Evolutionary conservation across 1,140 invertebrate species (phyloP).

Genomic region (Megalonaias nervosa): DNA sequence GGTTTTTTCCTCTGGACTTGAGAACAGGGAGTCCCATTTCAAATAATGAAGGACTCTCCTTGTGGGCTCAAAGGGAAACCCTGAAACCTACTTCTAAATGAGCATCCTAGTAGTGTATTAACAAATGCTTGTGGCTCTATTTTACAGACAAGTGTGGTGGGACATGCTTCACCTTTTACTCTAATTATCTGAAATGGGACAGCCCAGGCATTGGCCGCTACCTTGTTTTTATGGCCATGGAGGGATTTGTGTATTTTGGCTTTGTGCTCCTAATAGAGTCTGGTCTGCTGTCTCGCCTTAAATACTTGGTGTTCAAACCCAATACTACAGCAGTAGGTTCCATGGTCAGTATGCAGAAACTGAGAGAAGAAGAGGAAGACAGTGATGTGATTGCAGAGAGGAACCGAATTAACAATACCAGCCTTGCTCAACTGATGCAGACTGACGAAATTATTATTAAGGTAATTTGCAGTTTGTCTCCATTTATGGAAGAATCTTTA

Average conservation of each 20-base stretch:
- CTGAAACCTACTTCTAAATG: no score
- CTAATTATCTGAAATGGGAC: slow-evolving; percentile 72
- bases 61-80: no score
- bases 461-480: slow-evolving; percentile 1
- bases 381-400: slow-evolving; percentile 49
- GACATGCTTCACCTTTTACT: slow-evolving; percentile 52
- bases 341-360: not conserved
- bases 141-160: slow-evolving; percentile 52
- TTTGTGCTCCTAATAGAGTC: slow-evolving; percentile 73
- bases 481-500: no score
- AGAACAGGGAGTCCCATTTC: no score
- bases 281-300: slow-evolving; percentile 21
- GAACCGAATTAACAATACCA: slow-evolving; percentile 34
- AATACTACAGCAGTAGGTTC: slow-evolving; percentile 11
- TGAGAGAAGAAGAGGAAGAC: slow-evolving; percentile 28
- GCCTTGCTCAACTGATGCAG: slow-evolving; percentile 7
- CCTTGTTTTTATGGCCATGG: slow-evolving; percentile 73
- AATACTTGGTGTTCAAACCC: not conserved
- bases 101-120: not conserved
- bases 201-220: slow-evolving; percentile 75
- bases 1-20: no score
- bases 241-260: slow-evolving; percentile 74
- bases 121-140: slow-evolving; percentile 8
- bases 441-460: slow-evolving; percentile 41
- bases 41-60: no score